Base-by-base conservation (phyloP, 2,113 vertebrate species). In the Mola mola region DNA sequence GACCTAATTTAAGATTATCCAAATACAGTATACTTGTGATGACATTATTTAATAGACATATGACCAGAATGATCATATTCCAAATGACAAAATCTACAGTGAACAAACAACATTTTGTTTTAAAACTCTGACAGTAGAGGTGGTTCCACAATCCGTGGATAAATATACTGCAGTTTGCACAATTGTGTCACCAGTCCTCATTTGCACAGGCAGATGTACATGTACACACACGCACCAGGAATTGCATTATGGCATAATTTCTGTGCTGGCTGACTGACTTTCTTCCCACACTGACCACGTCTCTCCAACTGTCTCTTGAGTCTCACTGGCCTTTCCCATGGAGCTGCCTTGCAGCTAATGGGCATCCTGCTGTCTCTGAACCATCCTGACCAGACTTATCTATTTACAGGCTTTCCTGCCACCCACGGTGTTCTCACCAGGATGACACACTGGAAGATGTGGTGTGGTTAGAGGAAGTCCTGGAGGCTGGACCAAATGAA, bases 351-450 rank as follows among this genome's bases (percentile, higher is more conserved):
- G 13, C 31, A 75, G 33, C 46, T 47, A 24, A 6, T 34, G 33
- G 69, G 34, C 66, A 65, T 81, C 64, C 42, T 68, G 58, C 24
- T 42, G 61, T 28, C 47, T 57, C 41, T 28, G 72, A 60, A 60
- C 59, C 65, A 41, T 12, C 10, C 7, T 34, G 49, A 80, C 79
- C 75, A 69, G 77, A 73, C 21, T 15, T 31, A 9, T 79, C 75
- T 85, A 87, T 84, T 86, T 80, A 36, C 79, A 80, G 75, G 46
- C 33, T 4, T 7, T 2, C 48, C 40, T 78, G 64, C 72, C 75
- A 85, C 83, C 85, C 78, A 82, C 75, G 29, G 56, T 66, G 79
- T 81, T 82, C 75, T 78, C 82, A 83, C 66, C 77, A 73, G 21
- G 61, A 49, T 6, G 34, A 51, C 69, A 51, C 43, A 43, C 56